Percentiles rank a stretch among this genome's conserved stretches.
Conservation (phyloP, 2,113 vertebrate species). For the Brienomyrus longianalis region DNA sequence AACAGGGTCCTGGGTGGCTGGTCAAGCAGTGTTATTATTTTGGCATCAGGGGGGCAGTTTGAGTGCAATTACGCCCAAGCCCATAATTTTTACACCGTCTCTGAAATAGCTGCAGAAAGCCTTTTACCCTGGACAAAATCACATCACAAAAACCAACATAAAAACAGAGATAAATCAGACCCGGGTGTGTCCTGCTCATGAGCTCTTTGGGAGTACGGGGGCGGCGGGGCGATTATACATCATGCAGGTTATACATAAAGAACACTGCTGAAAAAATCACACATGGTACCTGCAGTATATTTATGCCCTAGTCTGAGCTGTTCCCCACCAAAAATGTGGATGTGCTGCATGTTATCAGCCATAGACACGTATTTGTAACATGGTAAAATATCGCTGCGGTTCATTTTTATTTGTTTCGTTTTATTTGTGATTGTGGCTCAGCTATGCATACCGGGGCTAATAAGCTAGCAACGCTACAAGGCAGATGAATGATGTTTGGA, state of each 20-base stretch:
- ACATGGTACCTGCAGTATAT: background rate
- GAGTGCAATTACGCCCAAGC: conserved; percentile 14
- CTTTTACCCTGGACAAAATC: conserved; percentile 3
- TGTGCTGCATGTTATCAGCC: background rate
- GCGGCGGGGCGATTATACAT: background rate
- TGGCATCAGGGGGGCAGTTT: conserved; percentile 17
- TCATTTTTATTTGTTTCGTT: background rate
- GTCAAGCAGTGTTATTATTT: background rate
- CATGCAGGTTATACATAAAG: background rate
- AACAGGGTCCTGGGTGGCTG: background rate
- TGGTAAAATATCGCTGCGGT: background rate
- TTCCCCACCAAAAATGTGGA: background rate
- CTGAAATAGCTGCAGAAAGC: background rate
- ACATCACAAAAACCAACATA: conserved; percentile 5
- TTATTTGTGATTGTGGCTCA: background rate
- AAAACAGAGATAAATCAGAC: conserved; percentile 18
- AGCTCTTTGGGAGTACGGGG: background rate
- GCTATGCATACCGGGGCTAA: background rate
- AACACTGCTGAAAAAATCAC: background rate
- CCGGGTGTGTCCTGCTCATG: background rate
- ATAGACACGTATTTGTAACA: background rate
- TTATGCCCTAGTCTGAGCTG: background rate
- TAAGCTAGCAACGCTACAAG: background rate
- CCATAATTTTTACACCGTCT: conserved; percentile 13
- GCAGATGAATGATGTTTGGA: background rate